Evolutionary conservation across 2,888 invertebrate species (phyloP).

Genomic region (Philereme transversata): DNA sequence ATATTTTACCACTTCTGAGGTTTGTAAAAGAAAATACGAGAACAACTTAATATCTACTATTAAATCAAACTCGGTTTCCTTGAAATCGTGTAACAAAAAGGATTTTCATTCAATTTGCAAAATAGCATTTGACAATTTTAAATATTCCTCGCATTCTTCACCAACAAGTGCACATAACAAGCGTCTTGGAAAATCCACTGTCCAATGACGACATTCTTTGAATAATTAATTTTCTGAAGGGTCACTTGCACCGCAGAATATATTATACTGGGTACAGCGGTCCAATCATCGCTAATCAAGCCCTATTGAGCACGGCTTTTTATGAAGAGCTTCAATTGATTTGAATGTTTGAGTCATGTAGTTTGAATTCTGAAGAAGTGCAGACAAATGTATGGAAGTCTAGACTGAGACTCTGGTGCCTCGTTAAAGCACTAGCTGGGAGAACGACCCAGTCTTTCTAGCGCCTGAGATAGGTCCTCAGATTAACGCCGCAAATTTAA

Average conservation of each 20-base stretch:
- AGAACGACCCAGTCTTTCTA: too few species aligned
- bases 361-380: constrained; percentile 5
- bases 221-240: constrained; percentile 77
- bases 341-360: constrained; percentile 29
- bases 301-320: constrained; percentile 67
- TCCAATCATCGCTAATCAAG: constrained; percentile 71
- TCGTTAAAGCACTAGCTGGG: too few species aligned
- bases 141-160: not conserved
- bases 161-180: constrained; percentile 61
- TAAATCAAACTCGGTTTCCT: too few species aligned
- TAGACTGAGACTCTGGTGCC: too few species aligned
- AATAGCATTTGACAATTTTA: not conserved
- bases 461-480: too few species aligned
- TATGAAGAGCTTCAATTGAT: constrained; percentile 43
- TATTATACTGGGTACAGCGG: constrained; percentile 31
- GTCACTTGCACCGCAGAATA: constrained; percentile 53
- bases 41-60: too few species aligned
- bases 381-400: too few species aligned
- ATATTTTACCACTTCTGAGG: too few species aligned
- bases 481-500: too few species aligned
- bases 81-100: too few species aligned
- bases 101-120: too few species aligned
- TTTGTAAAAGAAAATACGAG: too few species aligned
- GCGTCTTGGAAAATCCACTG: constrained; percentile 48
- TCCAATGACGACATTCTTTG: constrained; percentile 66